phyloP scores from a whole-genome alignment of 2,797 vertebrate species.

The Phoeniculus purpureus region DNA sequence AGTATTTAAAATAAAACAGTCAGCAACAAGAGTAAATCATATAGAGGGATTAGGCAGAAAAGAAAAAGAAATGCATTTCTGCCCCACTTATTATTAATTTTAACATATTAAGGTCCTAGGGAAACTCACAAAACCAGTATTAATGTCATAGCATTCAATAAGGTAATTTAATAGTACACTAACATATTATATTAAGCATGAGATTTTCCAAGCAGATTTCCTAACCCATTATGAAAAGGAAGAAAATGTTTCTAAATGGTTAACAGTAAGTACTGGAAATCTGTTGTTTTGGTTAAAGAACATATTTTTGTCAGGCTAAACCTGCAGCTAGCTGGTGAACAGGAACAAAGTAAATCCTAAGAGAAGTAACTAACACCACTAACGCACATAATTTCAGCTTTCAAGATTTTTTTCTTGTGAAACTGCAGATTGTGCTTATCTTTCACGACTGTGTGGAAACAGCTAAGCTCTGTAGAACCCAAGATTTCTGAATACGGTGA shows the following conservation, averaged over 20 bases:
- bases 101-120: neutral
- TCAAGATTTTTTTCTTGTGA: neutral
- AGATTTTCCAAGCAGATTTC: neutral
- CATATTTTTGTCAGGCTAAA: neutral
- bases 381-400: neutral
- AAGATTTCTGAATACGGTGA: neutral
- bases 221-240: neutral
- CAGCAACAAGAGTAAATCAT: neutral
- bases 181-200: neutral
- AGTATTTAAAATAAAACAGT: slow-evolving; percentile 18
- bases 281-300: neutral
- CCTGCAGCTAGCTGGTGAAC: neutral
- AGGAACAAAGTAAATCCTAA: neutral
- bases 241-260: neutral
- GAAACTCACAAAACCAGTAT: neutral
- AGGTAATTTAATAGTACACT: neutral
- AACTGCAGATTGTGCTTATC: neutral
- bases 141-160: neutral
- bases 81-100: neutral
- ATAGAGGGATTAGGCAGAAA: neutral
- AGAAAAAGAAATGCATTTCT: neutral
- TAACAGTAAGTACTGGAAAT: neutral
- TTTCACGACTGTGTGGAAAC: neutral
- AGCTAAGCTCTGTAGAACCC: neutral
- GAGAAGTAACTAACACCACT: neutral